Percentiles rank a stretch among this genome's conserved stretches.
Conservation (phyloP, 2,113 vertebrate species). For the Labeo catla region DNA sequence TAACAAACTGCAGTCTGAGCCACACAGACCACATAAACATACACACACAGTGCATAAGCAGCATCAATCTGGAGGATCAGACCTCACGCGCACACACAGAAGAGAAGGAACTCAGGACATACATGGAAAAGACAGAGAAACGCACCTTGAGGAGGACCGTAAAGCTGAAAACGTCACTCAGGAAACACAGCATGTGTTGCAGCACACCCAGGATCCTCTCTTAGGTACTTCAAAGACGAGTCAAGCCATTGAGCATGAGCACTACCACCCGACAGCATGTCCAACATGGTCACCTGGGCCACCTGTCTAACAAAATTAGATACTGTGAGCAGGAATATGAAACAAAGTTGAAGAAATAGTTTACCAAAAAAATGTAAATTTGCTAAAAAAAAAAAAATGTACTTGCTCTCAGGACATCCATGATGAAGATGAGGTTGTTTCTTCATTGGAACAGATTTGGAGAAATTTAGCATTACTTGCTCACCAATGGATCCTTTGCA, state of each 20-base stretch:
- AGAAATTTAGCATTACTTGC: background rate
- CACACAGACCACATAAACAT: conserved; percentile 11
- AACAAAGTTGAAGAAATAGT: background rate
- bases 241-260: conserved; percentile 8
- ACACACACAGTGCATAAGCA: conserved; percentile 1
- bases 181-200: conserved; percentile 26
- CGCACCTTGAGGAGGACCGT: conserved; percentile 8
- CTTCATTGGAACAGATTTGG: background rate
- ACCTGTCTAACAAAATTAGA: conserved; percentile 61
- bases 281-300: conserved; percentile 39
- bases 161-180: background rate
- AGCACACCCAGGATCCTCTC: conserved; percentile 46
- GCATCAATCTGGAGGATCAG: conserved; percentile 46
- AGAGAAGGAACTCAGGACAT: background rate
- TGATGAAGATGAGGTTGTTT: background rate
- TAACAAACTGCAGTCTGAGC: conserved; percentile 50
- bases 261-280: conserved; percentile 20
- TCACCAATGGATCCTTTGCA: background rate
- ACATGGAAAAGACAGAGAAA: conserved; percentile 25
- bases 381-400: background rate
- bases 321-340: conserved; percentile 50
- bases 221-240: conserved; percentile 15
- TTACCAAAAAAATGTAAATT: background rate
- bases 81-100: conserved; percentile 13
- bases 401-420: background rate